These are phyloP conservation scores for Panonychus citri DNA, from an alignment of 1,140 invertebrate genomes.

Conservation along the genomic window DNA sequence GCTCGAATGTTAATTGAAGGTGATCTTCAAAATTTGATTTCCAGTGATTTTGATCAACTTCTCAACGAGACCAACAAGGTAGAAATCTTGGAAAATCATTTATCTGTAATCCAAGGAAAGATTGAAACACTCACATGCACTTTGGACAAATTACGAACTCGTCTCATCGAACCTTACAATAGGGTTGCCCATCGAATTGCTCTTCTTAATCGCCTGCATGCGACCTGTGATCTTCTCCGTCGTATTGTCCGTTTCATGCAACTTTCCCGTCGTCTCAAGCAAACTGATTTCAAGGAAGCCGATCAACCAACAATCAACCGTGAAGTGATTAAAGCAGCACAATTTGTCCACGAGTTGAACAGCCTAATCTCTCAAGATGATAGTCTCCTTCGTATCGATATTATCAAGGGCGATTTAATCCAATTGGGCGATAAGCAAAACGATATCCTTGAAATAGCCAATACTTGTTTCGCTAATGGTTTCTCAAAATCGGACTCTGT, in stretches of 20 bases:
- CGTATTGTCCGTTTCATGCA: constrained; percentile 49
- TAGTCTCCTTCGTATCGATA: constrained; percentile 22
- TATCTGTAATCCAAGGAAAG: constrained; percentile 41
- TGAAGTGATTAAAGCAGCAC: constrained; percentile 52
- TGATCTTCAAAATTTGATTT: not conserved
- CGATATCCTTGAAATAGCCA: constrained; percentile 39
- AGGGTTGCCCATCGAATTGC: constrained; percentile 56
- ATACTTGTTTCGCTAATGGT: constrained; percentile 37
- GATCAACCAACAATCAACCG: constrained; percentile 34
- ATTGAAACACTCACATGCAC: constrained; percentile 34
- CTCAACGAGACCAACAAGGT: constrained; percentile 34
- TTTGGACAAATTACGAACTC: constrained; percentile 26
- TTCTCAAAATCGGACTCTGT: constrained; percentile 38
- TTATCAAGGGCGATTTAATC: constrained; percentile 39
- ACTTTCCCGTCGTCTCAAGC: constrained; percentile 40
- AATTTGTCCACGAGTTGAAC: constrained; percentile 59
- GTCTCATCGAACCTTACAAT: constrained; percentile 58
- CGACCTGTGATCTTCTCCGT: constrained; percentile 59
- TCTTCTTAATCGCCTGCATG: constrained; percentile 53
- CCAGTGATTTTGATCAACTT: not conserved
- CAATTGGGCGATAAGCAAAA: constrained; percentile 37
- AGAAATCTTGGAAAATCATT: constrained; percentile 52
- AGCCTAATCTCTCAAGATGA: constrained; percentile 12
- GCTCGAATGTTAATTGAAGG: not conserved
- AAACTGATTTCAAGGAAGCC: constrained; percentile 13